A percentile compares a stretch with the other conserved stretches of the same genome.
These are phyloP conservation scores for Zenarchopterus dispar DNA, from an alignment of 2,797 vertebrate species.

Conservation along the genomic window DNA sequence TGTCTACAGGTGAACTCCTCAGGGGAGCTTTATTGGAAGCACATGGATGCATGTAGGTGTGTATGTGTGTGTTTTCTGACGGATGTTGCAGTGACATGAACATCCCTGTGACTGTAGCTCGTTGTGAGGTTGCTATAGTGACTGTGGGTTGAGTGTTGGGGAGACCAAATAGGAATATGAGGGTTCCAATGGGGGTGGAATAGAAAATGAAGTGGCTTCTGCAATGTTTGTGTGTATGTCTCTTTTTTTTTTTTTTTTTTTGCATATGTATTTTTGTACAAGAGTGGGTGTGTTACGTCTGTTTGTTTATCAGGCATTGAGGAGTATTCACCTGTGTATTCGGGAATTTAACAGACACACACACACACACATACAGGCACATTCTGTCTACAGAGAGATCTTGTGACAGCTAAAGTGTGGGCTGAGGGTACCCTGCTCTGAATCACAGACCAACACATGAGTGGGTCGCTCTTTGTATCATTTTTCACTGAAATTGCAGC, in stretches of 20 bases:
- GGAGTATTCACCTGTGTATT: constrained; percentile 56
- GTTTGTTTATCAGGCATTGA: constrained; percentile 28
- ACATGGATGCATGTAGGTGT: constrained; percentile 4
- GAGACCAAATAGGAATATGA: constrained; percentile 66
- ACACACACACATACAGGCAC: constrained; percentile 14
- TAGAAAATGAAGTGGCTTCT: constrained; percentile 73
- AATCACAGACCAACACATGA: constrained; percentile 36
- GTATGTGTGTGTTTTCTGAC: constrained; percentile 45
- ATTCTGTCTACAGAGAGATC: constrained; percentile 36
- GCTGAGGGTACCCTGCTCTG: constrained; percentile 50
- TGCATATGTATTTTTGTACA: constrained; percentile 16
- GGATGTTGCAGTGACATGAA: constrained; percentile 66
- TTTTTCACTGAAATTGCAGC: constrained; percentile 57
- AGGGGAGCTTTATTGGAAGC: neutral
- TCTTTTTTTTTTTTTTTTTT: constrained; percentile 20
- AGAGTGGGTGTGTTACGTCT: constrained; percentile 36
- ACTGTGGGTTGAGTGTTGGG: constrained; percentile 68
- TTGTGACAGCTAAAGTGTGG: constrained; percentile 40
- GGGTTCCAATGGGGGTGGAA: constrained; percentile 69
- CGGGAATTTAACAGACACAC: constrained; percentile 62
- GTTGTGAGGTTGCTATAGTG: constrained; percentile 76
- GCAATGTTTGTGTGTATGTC: constrained; percentile 28
- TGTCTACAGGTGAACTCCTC: neutral
- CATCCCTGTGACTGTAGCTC: constrained; percentile 56
- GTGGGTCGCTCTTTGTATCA: constrained; percentile 47